A percentile compares a stretch with the other conserved stretches of the same genome.
Evolutionary conservation across 2,888 invertebrate species (phyloP).

Genomic region (Heliconius erato): DNA sequence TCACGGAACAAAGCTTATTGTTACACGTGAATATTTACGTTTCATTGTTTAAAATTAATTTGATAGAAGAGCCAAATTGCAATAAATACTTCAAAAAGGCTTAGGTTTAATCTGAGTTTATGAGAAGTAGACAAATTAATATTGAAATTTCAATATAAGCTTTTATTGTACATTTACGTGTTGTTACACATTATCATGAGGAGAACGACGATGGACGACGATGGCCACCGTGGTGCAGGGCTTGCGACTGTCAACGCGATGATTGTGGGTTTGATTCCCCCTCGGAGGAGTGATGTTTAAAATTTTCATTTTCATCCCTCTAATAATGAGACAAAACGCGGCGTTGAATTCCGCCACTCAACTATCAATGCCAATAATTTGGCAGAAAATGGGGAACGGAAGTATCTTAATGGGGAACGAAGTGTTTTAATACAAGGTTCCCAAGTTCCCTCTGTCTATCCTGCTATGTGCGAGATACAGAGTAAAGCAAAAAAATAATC

Average conservation of each 20-base stretch:
- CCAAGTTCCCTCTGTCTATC: too few relatives aligned
- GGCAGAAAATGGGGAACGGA: not conserved
- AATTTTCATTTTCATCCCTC: too few relatives aligned
- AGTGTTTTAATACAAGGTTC: too few relatives aligned
- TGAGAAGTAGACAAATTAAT: not conserved
- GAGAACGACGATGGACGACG: too few relatives aligned
- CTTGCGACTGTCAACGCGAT: too few relatives aligned
- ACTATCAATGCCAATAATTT: not conserved
- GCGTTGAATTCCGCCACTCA: not conserved
- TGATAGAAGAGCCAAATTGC: not conserved
- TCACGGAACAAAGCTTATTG: slow-evolving; percentile 11
- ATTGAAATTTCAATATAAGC: not conserved
- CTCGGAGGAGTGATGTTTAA: too few relatives aligned
- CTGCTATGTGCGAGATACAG: not conserved
- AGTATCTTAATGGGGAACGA: not conserved
- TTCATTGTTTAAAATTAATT: slow-evolving; percentile 5
- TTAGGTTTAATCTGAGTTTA: slow-evolving; percentile 2
- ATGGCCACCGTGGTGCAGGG: not conserved
- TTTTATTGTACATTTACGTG: not conserved
- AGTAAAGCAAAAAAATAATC: too few relatives aligned
- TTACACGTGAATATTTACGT: not conserved
- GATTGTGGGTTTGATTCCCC: not conserved
- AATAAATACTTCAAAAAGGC: slow-evolving; percentile 4
- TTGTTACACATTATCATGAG: not conserved
- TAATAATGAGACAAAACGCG: too few relatives aligned